Percentiles rank a stretch among this genome's conserved stretches.
These are phyloP conservation scores for Drosophila repletoides DNA, from an alignment of 1,140 invertebrate species.

Conservation along the genomic window DNA sequence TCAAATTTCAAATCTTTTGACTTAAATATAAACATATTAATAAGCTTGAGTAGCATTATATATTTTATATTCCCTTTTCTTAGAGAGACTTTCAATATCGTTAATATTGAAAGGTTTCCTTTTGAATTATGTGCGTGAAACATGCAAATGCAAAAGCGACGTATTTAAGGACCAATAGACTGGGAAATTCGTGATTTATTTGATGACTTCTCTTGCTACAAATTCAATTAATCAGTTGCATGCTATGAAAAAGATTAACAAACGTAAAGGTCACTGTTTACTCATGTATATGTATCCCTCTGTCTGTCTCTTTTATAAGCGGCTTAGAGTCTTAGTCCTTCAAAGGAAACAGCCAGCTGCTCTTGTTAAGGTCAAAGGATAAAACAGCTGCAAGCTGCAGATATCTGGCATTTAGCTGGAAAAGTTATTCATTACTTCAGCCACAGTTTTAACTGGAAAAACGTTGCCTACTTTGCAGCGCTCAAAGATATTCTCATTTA, in stretches of 20 bases:
- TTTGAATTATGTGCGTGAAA: conserved; percentile 17
- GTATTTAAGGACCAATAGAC: neutral
- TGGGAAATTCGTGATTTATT: neutral
- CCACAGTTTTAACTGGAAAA: neutral
- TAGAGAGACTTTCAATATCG: conserved; percentile 13
- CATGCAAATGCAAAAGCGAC: conserved; percentile 22
- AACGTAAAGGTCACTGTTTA: neutral
- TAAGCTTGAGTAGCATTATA: neutral
- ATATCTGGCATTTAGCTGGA: neutral
- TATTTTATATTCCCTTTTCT: conserved; percentile 5
- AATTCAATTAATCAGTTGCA: neutral
- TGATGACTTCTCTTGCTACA: neutral
- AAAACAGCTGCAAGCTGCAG: neutral
- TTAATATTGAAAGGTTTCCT: conserved; percentile 13
- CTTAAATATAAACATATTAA: too few relatives aligned
- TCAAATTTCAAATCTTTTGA: conserved; percentile 23
- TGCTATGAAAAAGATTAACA: neutral
- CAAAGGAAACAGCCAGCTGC: conserved; percentile 14
- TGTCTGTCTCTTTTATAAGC: conserved; percentile 35
- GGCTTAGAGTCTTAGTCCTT: conserved; percentile 29
- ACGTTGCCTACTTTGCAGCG: conserved; percentile 19
- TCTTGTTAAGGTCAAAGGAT: neutral
- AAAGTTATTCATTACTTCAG: too few relatives aligned
- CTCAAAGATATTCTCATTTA: neutral
- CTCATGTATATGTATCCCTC: neutral